Evolutionary conservation across 2,113 vertebrate genomes (phyloP).

Genomic region (Actenoides hombroni): DNA sequence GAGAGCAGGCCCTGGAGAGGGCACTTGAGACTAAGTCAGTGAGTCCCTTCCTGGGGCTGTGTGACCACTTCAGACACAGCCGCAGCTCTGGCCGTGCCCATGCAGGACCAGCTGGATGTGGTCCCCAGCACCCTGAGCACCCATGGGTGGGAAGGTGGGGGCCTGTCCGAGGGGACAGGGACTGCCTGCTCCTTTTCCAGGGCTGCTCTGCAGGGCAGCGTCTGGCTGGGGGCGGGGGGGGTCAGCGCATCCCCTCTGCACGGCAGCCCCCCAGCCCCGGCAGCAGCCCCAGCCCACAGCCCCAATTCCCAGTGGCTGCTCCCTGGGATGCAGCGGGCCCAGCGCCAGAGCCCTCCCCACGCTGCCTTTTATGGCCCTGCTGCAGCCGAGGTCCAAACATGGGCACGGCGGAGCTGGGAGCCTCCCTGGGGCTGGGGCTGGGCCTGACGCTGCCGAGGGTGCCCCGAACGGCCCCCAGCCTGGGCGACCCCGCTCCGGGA

Average conservation of each 20-base stretch:
- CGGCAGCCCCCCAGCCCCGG: not conserved
- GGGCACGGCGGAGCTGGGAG: not conserved
- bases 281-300: not conserved
- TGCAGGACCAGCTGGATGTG: accelerated
- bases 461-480: not conserved
- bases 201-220: not conserved
- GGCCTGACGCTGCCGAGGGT: not conserved
- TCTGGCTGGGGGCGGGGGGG: accelerated
- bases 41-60: accelerated
- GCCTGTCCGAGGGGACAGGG: accelerated
- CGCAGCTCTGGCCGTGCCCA: not conserved
- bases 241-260: accelerated
- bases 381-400: constrained; percentile 23
- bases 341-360: constrained; percentile 16
- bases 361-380: constrained; percentile 64
- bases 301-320: not conserved
- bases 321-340: not conserved
- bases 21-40: accelerated
- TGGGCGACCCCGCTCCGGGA: accelerated
- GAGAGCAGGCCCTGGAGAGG: not conserved
- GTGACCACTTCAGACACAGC: not conserved
- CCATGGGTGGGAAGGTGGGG: accelerated
- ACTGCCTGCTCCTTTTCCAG: not conserved
- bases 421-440: not conserved
- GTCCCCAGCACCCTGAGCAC: not conserved